These are phyloP conservation scores for Lamprologus lemairii DNA, from an alignment of 2,113 vertebrate species.

Conservation along the genomic window DNA sequence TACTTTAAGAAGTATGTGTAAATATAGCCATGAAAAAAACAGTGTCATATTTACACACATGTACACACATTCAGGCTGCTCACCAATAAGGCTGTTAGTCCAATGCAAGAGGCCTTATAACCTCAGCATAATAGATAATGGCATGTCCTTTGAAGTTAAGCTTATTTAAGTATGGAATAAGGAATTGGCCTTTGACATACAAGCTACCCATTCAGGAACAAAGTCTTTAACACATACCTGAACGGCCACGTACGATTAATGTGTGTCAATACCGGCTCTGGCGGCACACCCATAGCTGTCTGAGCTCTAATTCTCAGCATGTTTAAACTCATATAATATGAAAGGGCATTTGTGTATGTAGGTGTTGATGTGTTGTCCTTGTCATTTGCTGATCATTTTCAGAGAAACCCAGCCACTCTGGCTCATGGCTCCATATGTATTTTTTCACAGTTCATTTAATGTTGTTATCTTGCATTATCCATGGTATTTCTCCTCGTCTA, in stretches of 20 bases:
- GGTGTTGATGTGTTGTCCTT: background rate
- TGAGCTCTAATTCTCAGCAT: background rate
- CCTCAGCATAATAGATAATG: conserved; percentile 55
- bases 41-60: conserved; percentile 48
- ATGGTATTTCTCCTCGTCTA: conserved; percentile 51
- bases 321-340: background rate
- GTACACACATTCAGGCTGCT: conserved; percentile 10
- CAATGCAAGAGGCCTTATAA: background rate
- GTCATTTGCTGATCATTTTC: conserved; percentile 8
- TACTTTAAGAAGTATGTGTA: conserved; percentile 45
- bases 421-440: conserved; percentile 22
- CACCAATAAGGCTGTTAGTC: conserved; percentile 18
- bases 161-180: conserved; percentile 53
- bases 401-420: conserved; percentile 7
- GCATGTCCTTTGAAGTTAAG: conserved; percentile 52
- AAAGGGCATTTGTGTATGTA: background rate
- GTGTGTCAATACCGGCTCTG: conserved; percentile 28
- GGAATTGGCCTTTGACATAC: conserved; percentile 46
- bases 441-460: conserved; percentile 63
- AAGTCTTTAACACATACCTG: conserved; percentile 53
- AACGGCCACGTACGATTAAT: conserved; percentile 46
- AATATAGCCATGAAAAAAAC: conserved; percentile 50
- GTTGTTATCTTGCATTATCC: conserved; percentile 65
- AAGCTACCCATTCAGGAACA: conserved; percentile 42
- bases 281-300: conserved; percentile 3